Evolutionary conservation across 92 coral and sea anemone genomes (phyloP), one percentile per base, ranked within the genome.

Genomic region (Pocillopora grandis): DNA sequence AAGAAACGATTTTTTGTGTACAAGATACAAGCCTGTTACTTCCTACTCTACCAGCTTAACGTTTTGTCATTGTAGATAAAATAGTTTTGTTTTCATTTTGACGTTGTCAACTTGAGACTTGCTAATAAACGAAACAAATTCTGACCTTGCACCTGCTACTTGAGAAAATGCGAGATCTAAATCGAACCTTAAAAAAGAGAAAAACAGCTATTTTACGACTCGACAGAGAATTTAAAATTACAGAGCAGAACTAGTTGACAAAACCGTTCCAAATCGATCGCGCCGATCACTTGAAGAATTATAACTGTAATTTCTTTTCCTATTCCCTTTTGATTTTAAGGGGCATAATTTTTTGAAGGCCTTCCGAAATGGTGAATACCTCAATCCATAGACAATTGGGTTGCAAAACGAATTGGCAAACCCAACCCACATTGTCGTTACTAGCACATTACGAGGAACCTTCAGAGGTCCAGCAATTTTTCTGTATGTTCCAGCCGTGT

Each of bases 401-500:
- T 96, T 96, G 63, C 95, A 82, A 71, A 90, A 95, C 12, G 95
- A 94, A 69, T 95, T 95, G 9, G 95, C 88, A 80, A 94, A 95
- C 5, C 90, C 98, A 9, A 95, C 48, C 98, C 98, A 95, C 60
- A 92, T 95, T 10, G 93, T 88, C 7, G 89, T 31, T 2, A 87
- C 69, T 36, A 92, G 83, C 16, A 79, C 89, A 66, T 81, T 66
- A 12, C 86, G 60, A 16, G 91, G 81, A 9, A 95, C 91, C 7
- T 83, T 84, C 19, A 61, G 75, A 0, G 88, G 88, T 14, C 96
- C 95, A 2, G 92, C 89, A 33, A 90, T 85, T 13, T 91, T 90
- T 3, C 98, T 84, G 73, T 91, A 90, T 4, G 98, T 95, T 2
- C 94, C 98, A 1, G 90, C 90, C 14, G 91, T 85, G 52, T 91